phyloP scores from a whole-genome alignment of 2,113 vertebrate species.

The Lichenostomus cassidix region DNA sequence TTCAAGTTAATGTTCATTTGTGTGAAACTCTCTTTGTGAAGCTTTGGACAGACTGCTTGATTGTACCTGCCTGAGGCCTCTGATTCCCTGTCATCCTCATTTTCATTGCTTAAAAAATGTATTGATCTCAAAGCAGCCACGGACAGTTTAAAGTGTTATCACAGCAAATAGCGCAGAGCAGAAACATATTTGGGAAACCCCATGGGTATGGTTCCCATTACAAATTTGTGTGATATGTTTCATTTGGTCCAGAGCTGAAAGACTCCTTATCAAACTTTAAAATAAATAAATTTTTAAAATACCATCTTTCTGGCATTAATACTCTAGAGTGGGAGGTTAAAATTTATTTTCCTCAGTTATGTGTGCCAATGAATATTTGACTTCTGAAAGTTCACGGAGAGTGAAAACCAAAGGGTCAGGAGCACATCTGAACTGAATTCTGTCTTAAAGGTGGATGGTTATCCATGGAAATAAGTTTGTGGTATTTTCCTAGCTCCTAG shows the following conservation, averaged over 20 bases:
- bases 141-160: background rate
- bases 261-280: background rate
- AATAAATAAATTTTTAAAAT: background rate
- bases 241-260: background rate
- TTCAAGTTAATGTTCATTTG: background rate
- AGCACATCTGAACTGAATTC: constrained; percentile 24
- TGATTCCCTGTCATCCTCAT: background rate
- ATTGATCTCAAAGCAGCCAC: background rate
- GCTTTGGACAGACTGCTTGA: background rate
- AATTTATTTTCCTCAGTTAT: background rate
- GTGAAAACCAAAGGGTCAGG: background rate
- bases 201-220: background rate
- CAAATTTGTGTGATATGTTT: background rate
- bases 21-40: background rate
- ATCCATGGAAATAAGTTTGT: constrained; percentile 12
- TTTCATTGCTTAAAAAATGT: background rate
- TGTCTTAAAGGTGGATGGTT: background rate
- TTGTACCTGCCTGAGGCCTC: background rate
- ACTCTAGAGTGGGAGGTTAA: background rate
- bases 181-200: background rate
- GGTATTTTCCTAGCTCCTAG: background rate
- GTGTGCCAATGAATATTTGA: background rate
- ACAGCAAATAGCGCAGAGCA: background rate
- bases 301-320: background rate
- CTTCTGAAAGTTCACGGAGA: background rate